Evolutionary conservation across 2,888 invertebrate genomes (phyloP), one percentile per base, ranked within the genome.

Genomic region (Chrysotoxum bicinctum): DNA sequence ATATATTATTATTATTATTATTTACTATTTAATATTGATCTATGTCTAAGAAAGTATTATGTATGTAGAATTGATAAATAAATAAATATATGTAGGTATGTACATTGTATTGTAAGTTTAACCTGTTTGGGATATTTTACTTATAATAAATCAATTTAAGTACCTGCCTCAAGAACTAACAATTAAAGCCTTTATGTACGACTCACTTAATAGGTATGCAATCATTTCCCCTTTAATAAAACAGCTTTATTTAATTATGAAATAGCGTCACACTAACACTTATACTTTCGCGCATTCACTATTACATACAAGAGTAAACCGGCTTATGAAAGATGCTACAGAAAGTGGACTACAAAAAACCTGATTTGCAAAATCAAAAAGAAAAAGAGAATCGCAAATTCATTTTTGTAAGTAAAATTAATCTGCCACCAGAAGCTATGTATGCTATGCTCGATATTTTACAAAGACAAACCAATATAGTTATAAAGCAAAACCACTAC

Each of bases 161-260:
- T 66, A 66, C 64, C 64, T 66, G 64, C 64, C 64, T 66, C 64
- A 66, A 66, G 64, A 66, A 66, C 21, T 32, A 48, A 32, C n/a
- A 66, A 66, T 66, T 48, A 35, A 66, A 66, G 48, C 35, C 21
- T 66, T 48, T 19, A 26, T 30, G 19, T 21, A 12, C 2, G n/a
- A 26, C 21, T 37, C n/a, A 37, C 37, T 12, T 21, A 23, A 21
- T n/a, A n/a, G n/a, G n/a, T n/a, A n/a, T 48, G 12, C 16, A 14
- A 66, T 21, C 21, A 8, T 9, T 66, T 66, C 48, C 48, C 30
- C 32, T 48, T 8, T n/a, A 19, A 35, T 48, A 19, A 62, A 19
- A n/a, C 48, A 48, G 19, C 64, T 14, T 48, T 21, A n/a, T 66
- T 66, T 1, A 45, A 50, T 66, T 66, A 50, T 50, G 66, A 66